Base-by-base conservation (phyloP, 2,113 vertebrate species). In the Campylomormyrus numenius region DNA sequence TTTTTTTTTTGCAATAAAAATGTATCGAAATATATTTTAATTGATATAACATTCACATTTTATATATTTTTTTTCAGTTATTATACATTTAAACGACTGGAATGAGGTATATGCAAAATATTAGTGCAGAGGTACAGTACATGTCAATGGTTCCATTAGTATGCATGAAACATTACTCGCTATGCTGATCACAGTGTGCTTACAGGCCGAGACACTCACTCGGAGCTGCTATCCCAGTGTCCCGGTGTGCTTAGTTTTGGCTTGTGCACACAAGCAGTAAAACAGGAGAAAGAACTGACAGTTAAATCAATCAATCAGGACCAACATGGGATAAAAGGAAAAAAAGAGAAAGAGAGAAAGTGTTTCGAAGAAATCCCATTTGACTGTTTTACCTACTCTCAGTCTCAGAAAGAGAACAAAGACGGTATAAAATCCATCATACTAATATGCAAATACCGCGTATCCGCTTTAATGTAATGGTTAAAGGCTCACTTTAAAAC, bases 161-260 rank as follows among this genome's bases (percentile, higher is more conserved):
- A 93, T 93, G 94, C 92, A 93, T 96, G 95, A 96, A 94, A 94
- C 93, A 93, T 97, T 97, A 96, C 96, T 93, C 91, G 94, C 94
- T 93, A 92, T 94, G 94, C 95, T 98, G 97, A 97, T 98, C 96
- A 96, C 91, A 62, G 95, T 97, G 97, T 94, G 95, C 96, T 97
- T 96, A 98, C 96, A 97, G 96, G 92, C 94, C 94, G 84, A 94
- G 95, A 95, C 96, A 42, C 74, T 19, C 70, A 19, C 74, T 27
- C 62, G 10, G 58, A 66, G 58, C 58, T 27, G 21, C 21, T 77
- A 77, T 31, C 27, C 74, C 35, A 42, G 74, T 80, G 74, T 42
- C 74, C 74, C 35, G 74, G 74, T 80, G 74, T 39, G 74, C 74
- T 80, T 42, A 80, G 13, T 80, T 80, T 80, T 80, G 74, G 74